These are phyloP conservation scores for Hetaerina titia DNA, from an alignment of 2,888 invertebrate species.

Conservation along the genomic window DNA sequence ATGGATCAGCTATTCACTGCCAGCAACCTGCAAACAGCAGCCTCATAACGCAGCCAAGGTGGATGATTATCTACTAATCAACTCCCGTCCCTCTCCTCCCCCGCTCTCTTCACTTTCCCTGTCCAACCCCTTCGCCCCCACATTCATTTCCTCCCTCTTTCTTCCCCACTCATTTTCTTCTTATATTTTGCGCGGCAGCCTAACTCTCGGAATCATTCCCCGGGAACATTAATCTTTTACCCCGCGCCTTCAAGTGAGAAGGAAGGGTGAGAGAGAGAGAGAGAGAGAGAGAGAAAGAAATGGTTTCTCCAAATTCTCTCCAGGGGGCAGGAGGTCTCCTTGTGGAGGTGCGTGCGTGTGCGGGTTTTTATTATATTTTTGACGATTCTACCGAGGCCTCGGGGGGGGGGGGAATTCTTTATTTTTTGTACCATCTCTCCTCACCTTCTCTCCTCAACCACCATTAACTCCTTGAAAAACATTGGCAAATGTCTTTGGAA, in stretches of 20 bases:
- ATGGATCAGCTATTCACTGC: too few relatives aligned
- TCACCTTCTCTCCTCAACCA: background rate
- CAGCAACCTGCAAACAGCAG: too few relatives aligned
- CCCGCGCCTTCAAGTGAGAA: background rate
- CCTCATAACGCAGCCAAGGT: too few relatives aligned
- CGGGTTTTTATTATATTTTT: background rate
- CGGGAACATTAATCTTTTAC: conserved; percentile 1
- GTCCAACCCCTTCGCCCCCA: background rate
- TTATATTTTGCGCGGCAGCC: background rate
- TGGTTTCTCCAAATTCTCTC: background rate
- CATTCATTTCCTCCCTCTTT: background rate
- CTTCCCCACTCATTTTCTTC: background rate
- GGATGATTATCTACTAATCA: background rate
- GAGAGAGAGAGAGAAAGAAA: background rate
- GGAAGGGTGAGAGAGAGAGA: background rate
- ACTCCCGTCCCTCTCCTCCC: background rate
- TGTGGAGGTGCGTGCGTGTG: background rate
- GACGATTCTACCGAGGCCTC: background rate
- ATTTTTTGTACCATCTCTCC: background rate
- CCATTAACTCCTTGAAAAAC: too few relatives aligned
- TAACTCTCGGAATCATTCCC: background rate
- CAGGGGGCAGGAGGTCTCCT: background rate
- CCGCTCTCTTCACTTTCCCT: background rate
- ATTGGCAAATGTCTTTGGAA: too few relatives aligned
- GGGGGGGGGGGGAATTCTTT: background rate